Percentiles rank a stretch among this genome's conserved stretches.
Conservation (phyloP, 2,888 invertebrate species). For the Tipula confusa region DNA sequence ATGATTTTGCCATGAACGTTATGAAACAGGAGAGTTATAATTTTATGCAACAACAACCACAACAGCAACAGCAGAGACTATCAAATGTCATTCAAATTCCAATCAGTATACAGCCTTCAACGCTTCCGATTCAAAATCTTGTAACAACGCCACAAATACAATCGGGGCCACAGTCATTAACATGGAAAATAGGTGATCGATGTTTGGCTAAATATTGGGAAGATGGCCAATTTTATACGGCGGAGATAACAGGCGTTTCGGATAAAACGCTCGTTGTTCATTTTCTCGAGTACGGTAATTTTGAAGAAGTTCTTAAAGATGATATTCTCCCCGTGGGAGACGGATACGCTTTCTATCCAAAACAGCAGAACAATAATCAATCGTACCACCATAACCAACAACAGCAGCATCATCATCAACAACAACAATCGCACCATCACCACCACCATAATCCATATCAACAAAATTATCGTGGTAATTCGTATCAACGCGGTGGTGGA, state of each 20-base stretch:
- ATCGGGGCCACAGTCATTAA: constrained; percentile 32
- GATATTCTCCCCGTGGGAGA: constrained; percentile 69
- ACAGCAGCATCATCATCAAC: constrained; percentile 36
- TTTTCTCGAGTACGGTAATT: constrained; percentile 84
- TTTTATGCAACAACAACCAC: constrained; percentile 33
- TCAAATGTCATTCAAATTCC: constrained; percentile 34
- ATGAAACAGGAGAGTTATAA: constrained; percentile 40
- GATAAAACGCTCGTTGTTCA: constrained; percentile 80
- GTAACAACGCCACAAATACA: constrained; percentile 29
- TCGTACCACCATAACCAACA: constrained; percentile 30
- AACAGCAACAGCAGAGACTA: constrained; percentile 38
- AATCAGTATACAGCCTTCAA: not conserved
- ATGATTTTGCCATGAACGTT: constrained; percentile 48
- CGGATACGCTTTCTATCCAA: constrained; percentile 35
- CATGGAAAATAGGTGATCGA: constrained; percentile 66
- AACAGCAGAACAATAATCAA: not conserved
- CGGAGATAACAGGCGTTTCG: constrained; percentile 74
- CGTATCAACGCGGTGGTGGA: constrained; percentile 31
- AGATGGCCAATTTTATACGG: constrained; percentile 82
- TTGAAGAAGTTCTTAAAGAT: constrained; percentile 78
- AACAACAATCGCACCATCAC: constrained; percentile 33
- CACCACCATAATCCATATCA: constrained; percentile 34
- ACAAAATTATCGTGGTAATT: constrained; percentile 35
- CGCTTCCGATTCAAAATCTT: not conserved
- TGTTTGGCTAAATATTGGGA: constrained; percentile 93